A percentile compares a stretch with the other conserved stretches of the same genome.
phyloP scores from a whole-genome alignment of 2,888 invertebrate genomes.

The Nebria salina region DNA sequence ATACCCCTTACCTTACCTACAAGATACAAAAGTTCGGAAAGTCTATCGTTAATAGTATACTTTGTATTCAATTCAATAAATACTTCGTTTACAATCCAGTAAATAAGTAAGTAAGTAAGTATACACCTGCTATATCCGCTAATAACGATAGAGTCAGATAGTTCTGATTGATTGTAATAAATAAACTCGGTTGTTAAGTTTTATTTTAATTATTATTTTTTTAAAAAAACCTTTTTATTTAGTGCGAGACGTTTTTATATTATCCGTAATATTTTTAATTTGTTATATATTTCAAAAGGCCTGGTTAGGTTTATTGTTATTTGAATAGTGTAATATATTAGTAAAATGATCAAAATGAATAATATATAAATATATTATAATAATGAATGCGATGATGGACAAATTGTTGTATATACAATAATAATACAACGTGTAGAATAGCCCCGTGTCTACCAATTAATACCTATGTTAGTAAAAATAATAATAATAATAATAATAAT shows the following conservation, averaged over 20 bases:
- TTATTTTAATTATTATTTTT: background rate
- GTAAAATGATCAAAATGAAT: conserved; percentile 29
- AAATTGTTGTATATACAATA: conserved; percentile 36
- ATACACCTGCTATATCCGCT: no score
- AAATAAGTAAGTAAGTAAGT: no score
- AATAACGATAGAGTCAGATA: background rate
- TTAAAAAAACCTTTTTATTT: conserved; percentile 5
- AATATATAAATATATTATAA: conserved; percentile 30
- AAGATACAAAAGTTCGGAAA: background rate
- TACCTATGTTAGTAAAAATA: conserved; percentile 21
- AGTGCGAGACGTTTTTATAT: conserved; percentile 45
- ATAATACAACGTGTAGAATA: conserved; percentile 37
- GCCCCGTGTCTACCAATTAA: conserved; percentile 24
- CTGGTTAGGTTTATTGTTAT: conserved; percentile 47
- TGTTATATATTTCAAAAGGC: conserved; percentile 46
- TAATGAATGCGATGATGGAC: conserved; percentile 37
- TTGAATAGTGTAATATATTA: conserved; percentile 43
- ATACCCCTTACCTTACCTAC: background rate
- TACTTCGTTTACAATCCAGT: no score
- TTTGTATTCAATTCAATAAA: background rate
- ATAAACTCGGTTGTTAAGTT: background rate
- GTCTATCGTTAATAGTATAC: conserved; percentile 13
- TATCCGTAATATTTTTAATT: conserved; percentile 25
- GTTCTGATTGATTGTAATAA: background rate
- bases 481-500: conserved; percentile 13